Evolutionary conservation across 2,888 invertebrate genomes (phyloP), one percentile per base, ranked within the genome.

Genomic region (Campoplex nolae): DNA sequence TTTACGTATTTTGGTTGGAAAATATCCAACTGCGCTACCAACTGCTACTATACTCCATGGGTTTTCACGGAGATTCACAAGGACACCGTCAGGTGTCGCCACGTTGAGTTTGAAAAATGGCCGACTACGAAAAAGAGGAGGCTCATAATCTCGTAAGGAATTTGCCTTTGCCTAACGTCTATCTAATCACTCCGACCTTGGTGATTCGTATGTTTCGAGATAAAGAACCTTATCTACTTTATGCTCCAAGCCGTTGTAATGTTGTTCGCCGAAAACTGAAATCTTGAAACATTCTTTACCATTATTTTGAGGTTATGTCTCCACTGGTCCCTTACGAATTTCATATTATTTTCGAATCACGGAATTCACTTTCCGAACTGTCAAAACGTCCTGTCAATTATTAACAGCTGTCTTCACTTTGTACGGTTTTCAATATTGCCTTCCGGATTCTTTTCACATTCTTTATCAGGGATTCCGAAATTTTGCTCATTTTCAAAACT

Each of bases 81-180:
- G 51, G 51, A 11, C 28, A 23, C 70, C 74, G 62, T 3, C n/a
- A 83, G 85, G 77, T 86, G 84, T 13, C 80, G 77, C 45, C 42
- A 45, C 62, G 28, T 13, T 35, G 74, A 77, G 80, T 73, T 62
- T 35, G 3, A 42, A 95, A 95, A 92, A 96, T 96, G 96, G 96
- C 96, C 91, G 97, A 97, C 95, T 96, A 96, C 95, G 98, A 97
- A 95, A 97, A 97, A 95, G 97, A 97, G 95, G 98, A 98, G 95
- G 97, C 97, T 90, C 95, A 96, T 91, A 96, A 96, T 95, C 95
- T 97, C 95, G 97, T 97, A 95, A 95, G 95, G 94, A 93, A 92
- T 93, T 93, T 90, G 89, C 90, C 92, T 92, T 92, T 89, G 88
- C 90, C 92, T 91, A 88, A 87, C 89, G 88, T 94, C 93, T 94